Evolutionary conservation across 2,888 invertebrate genomes (phyloP).

Genomic region (Prostheceraeus crozeri): DNA sequence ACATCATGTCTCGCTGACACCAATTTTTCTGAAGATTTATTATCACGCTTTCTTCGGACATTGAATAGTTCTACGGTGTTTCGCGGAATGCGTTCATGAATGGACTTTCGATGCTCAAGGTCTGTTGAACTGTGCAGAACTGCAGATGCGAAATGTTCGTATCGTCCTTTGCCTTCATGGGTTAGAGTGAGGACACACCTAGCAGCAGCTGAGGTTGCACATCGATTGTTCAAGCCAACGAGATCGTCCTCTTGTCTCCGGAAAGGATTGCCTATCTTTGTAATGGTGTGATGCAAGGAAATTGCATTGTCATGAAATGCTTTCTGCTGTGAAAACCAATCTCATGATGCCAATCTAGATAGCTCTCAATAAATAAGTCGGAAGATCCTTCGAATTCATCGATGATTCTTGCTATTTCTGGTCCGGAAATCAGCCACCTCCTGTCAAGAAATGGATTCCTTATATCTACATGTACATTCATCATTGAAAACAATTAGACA

Average conservation of each 20-base stretch:
- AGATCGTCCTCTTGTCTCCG: too few species aligned
- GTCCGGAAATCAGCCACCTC: conserved; percentile 40
- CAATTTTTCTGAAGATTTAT: conserved; percentile 19
- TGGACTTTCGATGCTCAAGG: too few species aligned
- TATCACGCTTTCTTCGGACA: conserved; percentile 20
- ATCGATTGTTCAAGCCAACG: too few species aligned
- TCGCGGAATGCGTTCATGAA: conserved; percentile 33
- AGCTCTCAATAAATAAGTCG: conserved; percentile 20
- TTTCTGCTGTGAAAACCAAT: conserved; percentile 35
- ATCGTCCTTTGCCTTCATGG: too few species aligned
- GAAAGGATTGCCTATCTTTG: conserved; percentile 38
- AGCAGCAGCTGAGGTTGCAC: too few species aligned
- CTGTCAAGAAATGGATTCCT: too few species aligned
- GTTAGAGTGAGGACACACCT: too few species aligned
- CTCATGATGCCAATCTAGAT: too few species aligned
- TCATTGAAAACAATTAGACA: too few species aligned
- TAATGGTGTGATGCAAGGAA: conserved; percentile 32
- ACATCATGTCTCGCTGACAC: conserved; percentile 32
- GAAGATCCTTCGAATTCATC: conserved; percentile 34
- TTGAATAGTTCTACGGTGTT: conserved; percentile 26
- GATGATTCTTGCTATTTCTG: conserved; percentile 38
- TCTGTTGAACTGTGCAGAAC: too few species aligned
- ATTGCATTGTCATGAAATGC: conserved; percentile 33
- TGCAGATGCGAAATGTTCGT: too few species aligned
- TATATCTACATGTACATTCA: too few species aligned